Conservation (phyloP, 1,140 invertebrate genomes). For the Orius laevigatus region DNA sequence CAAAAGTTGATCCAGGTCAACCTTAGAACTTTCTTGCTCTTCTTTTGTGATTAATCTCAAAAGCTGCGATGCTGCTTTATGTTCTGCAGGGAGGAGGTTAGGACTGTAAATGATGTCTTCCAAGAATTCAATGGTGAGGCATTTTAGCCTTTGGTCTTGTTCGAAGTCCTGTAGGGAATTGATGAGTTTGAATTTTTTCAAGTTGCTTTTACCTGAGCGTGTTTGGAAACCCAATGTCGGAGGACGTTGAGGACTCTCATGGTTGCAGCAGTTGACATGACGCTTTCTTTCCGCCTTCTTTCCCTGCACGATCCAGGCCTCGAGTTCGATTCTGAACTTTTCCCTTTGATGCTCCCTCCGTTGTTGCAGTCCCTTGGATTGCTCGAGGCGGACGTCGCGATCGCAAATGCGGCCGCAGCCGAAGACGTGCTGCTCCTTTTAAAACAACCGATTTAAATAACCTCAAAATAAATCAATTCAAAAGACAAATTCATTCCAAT, state of each 20-base stretch:
- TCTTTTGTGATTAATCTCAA: slow-evolving; percentile 63
- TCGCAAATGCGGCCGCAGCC: slow-evolving; percentile 80
- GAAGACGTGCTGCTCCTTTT: slow-evolving; percentile 80
- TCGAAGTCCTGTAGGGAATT: slow-evolving; percentile 58
- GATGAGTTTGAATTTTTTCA: neutral
- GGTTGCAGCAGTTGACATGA: slow-evolving; percentile 80
- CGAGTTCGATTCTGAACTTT: slow-evolving; percentile 18
- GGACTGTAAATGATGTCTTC: slow-evolving; percentile 76
- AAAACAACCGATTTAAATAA: no score
- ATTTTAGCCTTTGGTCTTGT: slow-evolving; percentile 53
- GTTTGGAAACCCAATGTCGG: slow-evolving; percentile 58
- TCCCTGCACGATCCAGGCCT: slow-evolving; percentile 29
- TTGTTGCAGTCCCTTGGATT: slow-evolving; percentile 46
- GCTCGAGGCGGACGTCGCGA: slow-evolving; percentile 74
- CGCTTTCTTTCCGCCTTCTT: slow-evolving; percentile 52
- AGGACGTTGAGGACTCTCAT: slow-evolving; percentile 85
- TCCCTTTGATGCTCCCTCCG: slow-evolving; percentile 18
- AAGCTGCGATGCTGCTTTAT: slow-evolving; percentile 71
- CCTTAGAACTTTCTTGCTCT: slow-evolving; percentile 36
- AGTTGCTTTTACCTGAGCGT: slow-evolving; percentile 30
- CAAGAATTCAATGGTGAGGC: slow-evolving; percentile 67
- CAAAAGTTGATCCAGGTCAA: slow-evolving; percentile 57
- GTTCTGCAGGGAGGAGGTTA: slow-evolving; percentile 74
- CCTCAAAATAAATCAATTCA: neutral
- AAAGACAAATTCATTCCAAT: neutral